These are phyloP conservation scores for Cabera pusaria DNA, from an alignment of 2,888 invertebrate genomes.

Conservation along the genomic window DNA sequence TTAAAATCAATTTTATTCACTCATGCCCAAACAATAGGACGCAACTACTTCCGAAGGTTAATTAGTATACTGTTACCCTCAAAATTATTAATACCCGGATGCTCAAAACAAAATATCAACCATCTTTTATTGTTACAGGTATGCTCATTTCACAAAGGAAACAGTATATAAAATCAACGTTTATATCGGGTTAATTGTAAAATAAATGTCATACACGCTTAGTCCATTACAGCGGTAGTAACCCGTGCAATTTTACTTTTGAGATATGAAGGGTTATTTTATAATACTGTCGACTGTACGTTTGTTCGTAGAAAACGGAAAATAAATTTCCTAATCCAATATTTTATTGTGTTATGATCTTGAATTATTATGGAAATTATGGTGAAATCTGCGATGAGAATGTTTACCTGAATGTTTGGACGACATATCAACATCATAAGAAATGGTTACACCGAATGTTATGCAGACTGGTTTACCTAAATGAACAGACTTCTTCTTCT, in stretches of 20 bases:
- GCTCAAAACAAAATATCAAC: constrained; percentile 24
- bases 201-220: constrained; percentile 75
- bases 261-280: constrained; percentile 38
- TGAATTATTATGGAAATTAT: too few relatives aligned
- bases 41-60: constrained; percentile 2
- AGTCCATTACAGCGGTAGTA: constrained; percentile 70
- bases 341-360: too few relatives aligned
- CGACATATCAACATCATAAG: too few relatives aligned
- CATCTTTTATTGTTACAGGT: constrained; percentile 19
- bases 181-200: constrained; percentile 66
- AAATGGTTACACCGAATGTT: too few relatives aligned
- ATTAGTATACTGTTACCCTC: constrained; percentile 10
- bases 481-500: too few relatives aligned
- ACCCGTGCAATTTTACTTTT: constrained; percentile 69
- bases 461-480: too few relatives aligned
- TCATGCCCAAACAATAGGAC: neutral
- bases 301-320: too few relatives aligned
- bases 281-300: too few relatives aligned
- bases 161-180: constrained; percentile 40
- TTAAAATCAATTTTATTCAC: too few relatives aligned
- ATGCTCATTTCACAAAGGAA: constrained; percentile 38
- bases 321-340: too few relatives aligned
- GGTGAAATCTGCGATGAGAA: too few relatives aligned
- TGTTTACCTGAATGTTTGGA: too few relatives aligned
- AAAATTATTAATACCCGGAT: constrained; percentile 21